These are phyloP conservation scores for Chaetodon trifasciatus DNA, from an alignment of 2,797 vertebrate species.

Conservation along the genomic window DNA sequence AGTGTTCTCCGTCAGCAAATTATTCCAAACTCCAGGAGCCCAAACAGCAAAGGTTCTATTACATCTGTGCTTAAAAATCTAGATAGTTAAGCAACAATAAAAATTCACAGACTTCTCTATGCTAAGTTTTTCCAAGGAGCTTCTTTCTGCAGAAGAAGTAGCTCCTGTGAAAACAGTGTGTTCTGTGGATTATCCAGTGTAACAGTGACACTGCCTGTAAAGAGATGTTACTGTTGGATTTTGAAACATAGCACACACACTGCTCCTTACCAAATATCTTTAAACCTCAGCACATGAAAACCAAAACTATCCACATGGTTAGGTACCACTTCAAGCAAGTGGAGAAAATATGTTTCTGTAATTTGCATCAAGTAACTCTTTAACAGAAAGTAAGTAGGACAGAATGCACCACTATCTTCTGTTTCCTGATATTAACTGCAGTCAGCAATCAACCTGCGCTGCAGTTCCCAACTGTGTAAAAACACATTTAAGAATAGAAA, in stretches of 20 bases:
- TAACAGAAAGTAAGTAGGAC: not conserved
- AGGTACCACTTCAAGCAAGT: not conserved
- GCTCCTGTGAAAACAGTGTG: not conserved
- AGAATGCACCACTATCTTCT: conserved; percentile 73
- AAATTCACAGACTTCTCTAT: not conserved
- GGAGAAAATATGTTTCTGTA: not conserved
- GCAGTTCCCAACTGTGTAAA: conserved; percentile 66
- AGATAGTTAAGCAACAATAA: not conserved
- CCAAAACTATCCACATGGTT: not conserved
- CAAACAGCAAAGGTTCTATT: not conserved
- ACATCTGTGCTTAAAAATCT: not conserved
- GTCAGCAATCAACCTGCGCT: conserved; percentile 75
- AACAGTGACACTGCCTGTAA: not conserved
- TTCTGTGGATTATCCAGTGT: not conserved
- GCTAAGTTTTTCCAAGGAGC: not conserved
- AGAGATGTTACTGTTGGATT: not conserved
- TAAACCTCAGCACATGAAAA: conserved; percentile 21
- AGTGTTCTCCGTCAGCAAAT: not conserved
- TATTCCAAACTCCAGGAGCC: not conserved
- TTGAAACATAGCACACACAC: not conserved
- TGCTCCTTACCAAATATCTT: not conserved
- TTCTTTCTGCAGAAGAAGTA: not conserved
- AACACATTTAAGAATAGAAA: conserved; percentile 66
- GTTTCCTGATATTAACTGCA: conserved; percentile 84
- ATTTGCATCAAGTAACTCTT: conserved; percentile 21